Percentiles rank a stretch among this genome's conserved stretches.
These are phyloP conservation scores for Chelonia mydas DNA, from an alignment of 2,797 vertebrate genomes.

Conservation along the genomic window DNA sequence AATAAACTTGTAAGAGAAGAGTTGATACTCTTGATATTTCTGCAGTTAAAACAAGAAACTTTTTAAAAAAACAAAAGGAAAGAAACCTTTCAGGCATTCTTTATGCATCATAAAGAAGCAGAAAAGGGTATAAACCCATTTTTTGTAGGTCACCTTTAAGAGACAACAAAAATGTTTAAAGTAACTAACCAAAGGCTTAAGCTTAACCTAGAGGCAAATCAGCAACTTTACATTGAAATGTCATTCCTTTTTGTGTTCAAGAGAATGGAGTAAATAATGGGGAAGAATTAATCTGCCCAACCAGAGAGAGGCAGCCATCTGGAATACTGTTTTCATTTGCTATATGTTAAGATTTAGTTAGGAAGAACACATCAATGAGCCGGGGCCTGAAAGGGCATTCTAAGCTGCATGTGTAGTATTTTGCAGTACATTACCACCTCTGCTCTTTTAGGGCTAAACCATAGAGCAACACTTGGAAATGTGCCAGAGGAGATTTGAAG, in stretches of 20 bases:
- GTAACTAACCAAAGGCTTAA: conserved; percentile 1
- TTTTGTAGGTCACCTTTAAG: background rate
- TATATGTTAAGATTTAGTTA: background rate
- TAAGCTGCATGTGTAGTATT: background rate
- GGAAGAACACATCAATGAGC: background rate
- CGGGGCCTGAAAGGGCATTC: background rate
- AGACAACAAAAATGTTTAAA: background rate
- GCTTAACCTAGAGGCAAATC: background rate
- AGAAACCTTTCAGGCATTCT: background rate
- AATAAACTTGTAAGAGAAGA: background rate
- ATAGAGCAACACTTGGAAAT: background rate
- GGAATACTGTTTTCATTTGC: background rate
- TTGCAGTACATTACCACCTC: background rate
- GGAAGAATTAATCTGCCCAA: background rate
- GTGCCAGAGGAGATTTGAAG: background rate
- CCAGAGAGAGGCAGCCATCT: conserved; percentile 4
- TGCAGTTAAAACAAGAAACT: background rate
- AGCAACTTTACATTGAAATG: conserved; percentile 9
- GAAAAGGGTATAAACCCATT: background rate
- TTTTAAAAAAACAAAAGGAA: background rate
- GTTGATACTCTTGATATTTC: background rate
- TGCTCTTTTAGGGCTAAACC: background rate
- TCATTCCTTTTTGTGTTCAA: conserved; percentile 10
- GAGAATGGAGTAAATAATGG: conserved; percentile 16
- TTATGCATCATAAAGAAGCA: background rate